phyloP scores from a whole-genome alignment of 2,113 vertebrate genomes.

The Cebus imitator region DNA sequence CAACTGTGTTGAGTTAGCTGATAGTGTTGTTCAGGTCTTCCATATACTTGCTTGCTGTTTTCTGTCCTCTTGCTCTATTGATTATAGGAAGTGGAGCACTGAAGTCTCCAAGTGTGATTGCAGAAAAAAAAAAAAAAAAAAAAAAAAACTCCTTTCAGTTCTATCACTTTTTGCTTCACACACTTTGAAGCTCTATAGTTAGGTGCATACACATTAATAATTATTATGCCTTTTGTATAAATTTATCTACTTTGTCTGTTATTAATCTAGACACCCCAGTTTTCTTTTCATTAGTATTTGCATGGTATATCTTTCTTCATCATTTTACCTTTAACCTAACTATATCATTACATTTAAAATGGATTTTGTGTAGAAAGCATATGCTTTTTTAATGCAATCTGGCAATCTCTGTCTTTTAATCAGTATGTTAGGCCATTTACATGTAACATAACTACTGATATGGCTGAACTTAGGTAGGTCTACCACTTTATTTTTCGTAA shows the following conservation, averaged over 20 bases:
- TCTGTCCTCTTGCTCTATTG: background rate
- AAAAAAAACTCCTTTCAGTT: background rate
- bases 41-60: background rate
- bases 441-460: background rate
- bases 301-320: background rate
- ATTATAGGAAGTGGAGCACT: background rate
- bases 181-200: background rate
- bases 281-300: slow-evolving; percentile 10
- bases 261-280: background rate
- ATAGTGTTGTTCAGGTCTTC: background rate
- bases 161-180: background rate
- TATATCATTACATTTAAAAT: background rate
- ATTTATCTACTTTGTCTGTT: background rate
- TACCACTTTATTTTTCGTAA: background rate
- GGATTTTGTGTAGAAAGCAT: background rate
- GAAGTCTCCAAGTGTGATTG: background rate
- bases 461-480: background rate
- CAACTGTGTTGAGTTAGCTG: background rate
- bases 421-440: background rate
- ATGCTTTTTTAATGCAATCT: background rate
- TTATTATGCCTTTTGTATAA: background rate
- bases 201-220: background rate
- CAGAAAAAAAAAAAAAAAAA: background rate
- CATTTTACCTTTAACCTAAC: background rate
- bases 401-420: background rate